phyloP scores from a whole-genome alignment of 2,113 vertebrate species.

The Delphinapterus leucas region DNA sequence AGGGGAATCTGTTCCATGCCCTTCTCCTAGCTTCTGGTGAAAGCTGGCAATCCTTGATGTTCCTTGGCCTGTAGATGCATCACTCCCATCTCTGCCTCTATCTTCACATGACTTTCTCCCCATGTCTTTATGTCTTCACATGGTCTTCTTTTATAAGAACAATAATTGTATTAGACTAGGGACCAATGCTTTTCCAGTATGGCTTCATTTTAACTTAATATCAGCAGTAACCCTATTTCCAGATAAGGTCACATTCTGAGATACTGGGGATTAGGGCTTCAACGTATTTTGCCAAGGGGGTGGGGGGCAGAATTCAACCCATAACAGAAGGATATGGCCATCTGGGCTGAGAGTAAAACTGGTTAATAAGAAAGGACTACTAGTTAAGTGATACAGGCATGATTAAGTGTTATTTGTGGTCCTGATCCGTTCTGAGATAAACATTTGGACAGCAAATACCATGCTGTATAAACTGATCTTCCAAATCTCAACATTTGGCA shows the following conservation, averaged over 20 bases:
- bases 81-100: background rate
- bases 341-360: background rate
- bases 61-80: background rate
- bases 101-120: background rate
- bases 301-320: background rate
- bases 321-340: background rate
- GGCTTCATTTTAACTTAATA: background rate
- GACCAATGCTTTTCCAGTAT: background rate
- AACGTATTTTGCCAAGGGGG: background rate
- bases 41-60: background rate
- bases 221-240: background rate
- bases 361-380: background rate
- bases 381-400: background rate
- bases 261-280: background rate
- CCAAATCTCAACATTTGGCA: background rate
- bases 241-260: background rate
- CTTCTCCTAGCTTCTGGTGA: background rate
- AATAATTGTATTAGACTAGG: background rate
- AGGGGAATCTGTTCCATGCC: background rate
- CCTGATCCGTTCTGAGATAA: conserved; percentile 9
- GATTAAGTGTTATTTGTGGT: conserved; percentile 11
- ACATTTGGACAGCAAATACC: conserved; percentile 40
- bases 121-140: background rate
- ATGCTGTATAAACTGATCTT: background rate
- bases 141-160: background rate